Base-by-base conservation (phyloP, 2,888 invertebrate species). In the Euplexia lucipara region DNA sequence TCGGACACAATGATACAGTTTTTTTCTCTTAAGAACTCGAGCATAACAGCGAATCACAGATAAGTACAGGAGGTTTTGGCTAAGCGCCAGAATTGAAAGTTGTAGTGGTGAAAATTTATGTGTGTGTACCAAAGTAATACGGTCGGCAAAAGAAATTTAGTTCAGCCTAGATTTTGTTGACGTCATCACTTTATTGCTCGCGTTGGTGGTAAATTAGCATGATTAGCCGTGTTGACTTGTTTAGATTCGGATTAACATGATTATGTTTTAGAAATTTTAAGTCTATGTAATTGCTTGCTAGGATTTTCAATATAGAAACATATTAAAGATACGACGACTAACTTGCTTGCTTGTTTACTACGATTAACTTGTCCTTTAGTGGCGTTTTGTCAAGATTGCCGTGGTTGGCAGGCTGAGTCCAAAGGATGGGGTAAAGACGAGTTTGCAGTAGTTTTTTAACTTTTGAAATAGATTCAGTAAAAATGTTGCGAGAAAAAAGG, bases 51-150 rank as follows among this genome's bases (percentile, higher is more conserved):
- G 80, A 82, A 83, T 84, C 84, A 71, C 69, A 80, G 76, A 82
- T 84, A 82, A 83, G 84, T 84, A 80, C 83, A 82, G 81, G 76
- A 81, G 78, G 70, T 67, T 45, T 84, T 92, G 92, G 92, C 91
- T 49, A 3, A n/a, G 3, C 14, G 90, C 92, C 92, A 92, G 79
- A 78, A 69, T 80, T 82, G 87, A 88, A 88, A 84, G 86, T 86
- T 86, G 88, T 87, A 85, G 86, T 86, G 86, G 86, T 89, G 91
- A 88, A 90, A 88, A 90, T 88, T 84, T 87, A 87, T 88, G 83
- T 86, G 85, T 85, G 87, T 84, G 87, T 84, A 83, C 81, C 82
- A 79, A 79, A 71, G 82, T 90, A 90, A 83, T 91, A 91, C 84
- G 74, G 83, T 87, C 81, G n/a, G 73, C 80, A 81, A 59, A 79